Percentiles rank a stretch among this genome's conserved stretches.
These are phyloP conservation scores for Mesorhabditis spiculigera DNA, from an alignment of 2,888 invertebrate species.

Conservation along the genomic window DNA sequence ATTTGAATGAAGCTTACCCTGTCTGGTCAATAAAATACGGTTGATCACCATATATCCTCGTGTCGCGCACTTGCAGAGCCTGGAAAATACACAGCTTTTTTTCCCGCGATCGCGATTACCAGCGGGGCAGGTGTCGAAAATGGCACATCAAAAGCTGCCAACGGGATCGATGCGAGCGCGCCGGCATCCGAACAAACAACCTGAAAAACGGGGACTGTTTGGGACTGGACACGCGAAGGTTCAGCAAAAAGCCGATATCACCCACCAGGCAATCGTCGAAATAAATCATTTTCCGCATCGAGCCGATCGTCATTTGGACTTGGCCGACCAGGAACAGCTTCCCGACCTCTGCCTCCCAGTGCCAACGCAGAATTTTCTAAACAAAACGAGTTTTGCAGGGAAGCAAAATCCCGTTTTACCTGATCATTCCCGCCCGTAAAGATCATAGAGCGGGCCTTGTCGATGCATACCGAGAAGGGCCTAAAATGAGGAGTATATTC, in stretches of 20 bases:
- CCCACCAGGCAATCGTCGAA: not conserved
- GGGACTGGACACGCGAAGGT: not conserved
- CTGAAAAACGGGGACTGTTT: not conserved
- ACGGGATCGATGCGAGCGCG: not conserved
- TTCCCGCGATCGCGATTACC: too few relatives aligned
- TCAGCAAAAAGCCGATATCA: not conserved
- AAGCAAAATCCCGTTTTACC: conserved; percentile 7
- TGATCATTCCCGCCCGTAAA: conserved; percentile 36
- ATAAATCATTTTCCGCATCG: not conserved
- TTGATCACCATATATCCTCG: too few relatives aligned
- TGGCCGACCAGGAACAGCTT: not conserved
- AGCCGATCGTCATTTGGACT: not conserved
- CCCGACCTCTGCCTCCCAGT: not conserved
- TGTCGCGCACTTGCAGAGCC: too few relatives aligned
- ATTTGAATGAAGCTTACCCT: too few relatives aligned
- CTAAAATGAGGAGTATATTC: conserved; percentile 8
- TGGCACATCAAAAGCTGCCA: not conserved
- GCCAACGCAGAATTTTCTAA: conserved; percentile 2
- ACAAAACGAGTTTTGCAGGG: not conserved
- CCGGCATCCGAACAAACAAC: not conserved
- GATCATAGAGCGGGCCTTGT: conserved; percentile 8
- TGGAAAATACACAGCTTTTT: too few relatives aligned
- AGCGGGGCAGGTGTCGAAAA: not conserved
- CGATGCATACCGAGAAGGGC: conserved; percentile 26
- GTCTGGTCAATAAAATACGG: too few relatives aligned